A percentile compares a stretch with the other conserved stretches of the same genome.
These are phyloP conservation scores for Perizoma flavofasciatum DNA, from an alignment of 2,888 invertebrate species.

Conservation along the genomic window DNA sequence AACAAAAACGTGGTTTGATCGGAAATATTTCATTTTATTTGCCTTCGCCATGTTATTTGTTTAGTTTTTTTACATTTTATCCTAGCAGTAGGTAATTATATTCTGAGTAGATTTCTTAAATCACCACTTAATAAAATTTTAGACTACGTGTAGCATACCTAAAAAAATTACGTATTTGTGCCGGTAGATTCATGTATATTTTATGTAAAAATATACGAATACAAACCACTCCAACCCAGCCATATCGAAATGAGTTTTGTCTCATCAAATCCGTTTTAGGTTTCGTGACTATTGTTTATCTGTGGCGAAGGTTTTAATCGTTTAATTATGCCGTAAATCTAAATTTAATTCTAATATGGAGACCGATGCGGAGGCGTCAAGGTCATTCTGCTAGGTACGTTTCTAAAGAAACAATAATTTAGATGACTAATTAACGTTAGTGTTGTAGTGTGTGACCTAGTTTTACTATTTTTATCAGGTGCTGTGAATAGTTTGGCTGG, in stretches of 20 bases:
- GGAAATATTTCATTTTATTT: too few species aligned
- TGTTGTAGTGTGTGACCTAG: too few species aligned
- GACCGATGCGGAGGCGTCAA: constrained; percentile 7
- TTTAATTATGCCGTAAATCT: constrained; percentile 28
- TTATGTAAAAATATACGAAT: constrained; percentile 34
- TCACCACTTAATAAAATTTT: too few species aligned
- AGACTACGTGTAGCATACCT: constrained; percentile 6
- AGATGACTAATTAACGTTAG: constrained; percentile 9
- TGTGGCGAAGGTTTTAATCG: constrained; percentile 18
- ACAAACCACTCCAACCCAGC: constrained; percentile 15
- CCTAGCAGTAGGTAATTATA: too few species aligned
- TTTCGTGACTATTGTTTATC: constrained; percentile 10
- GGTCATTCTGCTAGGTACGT: constrained; percentile 3
- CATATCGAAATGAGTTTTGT: constrained; percentile 20
- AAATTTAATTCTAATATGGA: constrained; percentile 25
- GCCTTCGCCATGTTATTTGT: too few species aligned
- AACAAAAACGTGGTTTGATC: too few species aligned
- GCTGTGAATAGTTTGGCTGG: too few species aligned
- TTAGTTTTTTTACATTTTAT: too few species aligned
- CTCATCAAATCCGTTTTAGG: constrained; percentile 25
- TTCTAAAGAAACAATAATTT: constrained; percentile 7
- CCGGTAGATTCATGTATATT: constrained; percentile 30
- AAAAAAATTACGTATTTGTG: constrained; percentile 27
- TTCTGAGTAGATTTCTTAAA: too few species aligned
- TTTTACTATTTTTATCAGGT: too few species aligned